Evolutionary conservation across 2,888 invertebrate species (phyloP).

Genomic region (Papilio demoleus): DNA sequence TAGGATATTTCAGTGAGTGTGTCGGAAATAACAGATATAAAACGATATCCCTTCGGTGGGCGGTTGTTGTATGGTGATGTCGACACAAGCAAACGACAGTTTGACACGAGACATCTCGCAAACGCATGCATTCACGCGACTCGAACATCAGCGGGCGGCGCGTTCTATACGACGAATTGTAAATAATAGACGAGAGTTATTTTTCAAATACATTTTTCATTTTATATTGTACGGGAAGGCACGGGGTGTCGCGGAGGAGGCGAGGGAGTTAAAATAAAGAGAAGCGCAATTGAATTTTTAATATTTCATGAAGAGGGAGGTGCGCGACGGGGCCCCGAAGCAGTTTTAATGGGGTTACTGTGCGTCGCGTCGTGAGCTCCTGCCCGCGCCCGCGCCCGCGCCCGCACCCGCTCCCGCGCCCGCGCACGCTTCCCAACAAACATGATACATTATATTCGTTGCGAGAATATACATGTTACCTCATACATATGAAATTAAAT

Average conservation of each 20-base stretch:
- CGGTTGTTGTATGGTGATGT: background rate
- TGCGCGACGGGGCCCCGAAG: conserved; percentile 63
- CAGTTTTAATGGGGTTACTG: conserved; percentile 79
- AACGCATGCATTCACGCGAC: conserved; percentile 32
- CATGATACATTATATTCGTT: conserved; percentile 32
- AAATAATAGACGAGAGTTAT: conserved; percentile 81
- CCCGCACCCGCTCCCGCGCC: conserved; percentile 42
- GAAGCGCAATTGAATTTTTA: conserved; percentile 84
- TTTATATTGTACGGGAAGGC: conserved; percentile 77
- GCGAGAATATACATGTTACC: conserved; percentile 22
- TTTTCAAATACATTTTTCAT: conserved; percentile 82
- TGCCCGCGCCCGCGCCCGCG: conserved; percentile 42
- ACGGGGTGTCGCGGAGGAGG: conserved; percentile 66
- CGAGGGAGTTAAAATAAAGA: conserved; percentile 82
- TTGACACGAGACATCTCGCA: conserved; percentile 28
- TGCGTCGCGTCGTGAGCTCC: conserved; percentile 50
- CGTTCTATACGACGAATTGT: conserved; percentile 72
- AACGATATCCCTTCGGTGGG: background rate
- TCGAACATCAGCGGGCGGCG: conserved; percentile 36
- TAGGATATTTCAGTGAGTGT: background rate
- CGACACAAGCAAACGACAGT: background rate
- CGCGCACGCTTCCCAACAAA: conserved; percentile 41
- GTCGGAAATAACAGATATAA: background rate
- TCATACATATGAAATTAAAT: conserved; percentile 23
- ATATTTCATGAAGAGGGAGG: conserved; percentile 82